Base-by-base conservation (phyloP, 2,888 invertebrate species). In the Zaprionus obscuricornis region DNA sequence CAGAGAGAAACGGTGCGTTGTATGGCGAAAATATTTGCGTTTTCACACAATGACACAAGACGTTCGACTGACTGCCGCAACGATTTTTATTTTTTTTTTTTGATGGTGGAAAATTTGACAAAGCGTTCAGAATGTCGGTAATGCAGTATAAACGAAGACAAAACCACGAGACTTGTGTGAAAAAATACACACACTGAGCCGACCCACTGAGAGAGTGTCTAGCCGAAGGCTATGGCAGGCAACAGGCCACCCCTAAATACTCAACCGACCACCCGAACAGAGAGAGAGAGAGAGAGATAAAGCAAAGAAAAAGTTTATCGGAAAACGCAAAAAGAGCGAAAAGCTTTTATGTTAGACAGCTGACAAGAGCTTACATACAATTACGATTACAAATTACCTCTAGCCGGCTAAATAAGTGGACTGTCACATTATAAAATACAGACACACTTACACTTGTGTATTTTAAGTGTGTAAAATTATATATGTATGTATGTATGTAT, bases 161-260 rank as follows among this genome's bases (percentile, higher is more conserved):
- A 82, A 57, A 52, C 40, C 59, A 60, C 56, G 69, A 69, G 54
- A 57, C 69, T 36, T 13, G 36, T 17, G 13, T 51, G 66, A 17
- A 56, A 27, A 63, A 45, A 40, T 46, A 29, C 29, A 24, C 40
- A 26, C 22, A 39, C 10, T 6, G 10, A 39, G 17, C 22, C 36
- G 31, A 24, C 40, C 34, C 16, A 20, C 4, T 17, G 40, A 49
- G n/a, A 37, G 26, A 11, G 6, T 17, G 45, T 26, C 56, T 26
- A 66, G 60, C 55, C 55, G 46, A 64, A 46, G 50, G 60, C 24
- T n/a, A 27, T 47, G 29, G 14, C 36, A 24, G 59, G 54, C 70
- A 67, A 62, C 60, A 65, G 74, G 74, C 85, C 72, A 82, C 75
- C 85, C 82, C 69, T 78, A 84, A 79, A 62, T 40, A 45, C 33